A percentile compares a stretch with the other conserved stretches of the same genome.
These are phyloP conservation scores for Xerus inauris DNA, from an alignment of 2,113 vertebrate genomes.

Conservation along the genomic window DNA sequence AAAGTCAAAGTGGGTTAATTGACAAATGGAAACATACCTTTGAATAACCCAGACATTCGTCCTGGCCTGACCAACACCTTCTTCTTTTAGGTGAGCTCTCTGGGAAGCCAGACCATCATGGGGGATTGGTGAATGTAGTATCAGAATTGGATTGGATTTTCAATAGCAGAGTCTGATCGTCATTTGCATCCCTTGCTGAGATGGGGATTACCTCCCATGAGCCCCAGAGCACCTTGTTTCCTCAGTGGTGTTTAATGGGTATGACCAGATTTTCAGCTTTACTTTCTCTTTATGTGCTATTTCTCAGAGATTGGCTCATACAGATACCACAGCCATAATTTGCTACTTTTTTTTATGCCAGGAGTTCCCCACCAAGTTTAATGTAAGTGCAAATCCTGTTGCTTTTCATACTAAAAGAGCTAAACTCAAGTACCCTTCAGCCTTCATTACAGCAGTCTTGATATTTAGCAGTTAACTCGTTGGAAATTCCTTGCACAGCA, in stretches of 20 bases:
- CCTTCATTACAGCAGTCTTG: constrained; percentile 17
- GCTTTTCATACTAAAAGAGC: constrained; percentile 4
- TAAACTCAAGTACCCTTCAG: constrained; percentile 42
- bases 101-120: background rate
- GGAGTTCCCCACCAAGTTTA: constrained; percentile 42
- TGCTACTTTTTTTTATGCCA: constrained; percentile 48
- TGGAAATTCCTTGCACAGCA: constrained; percentile 45
- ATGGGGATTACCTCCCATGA: background rate
- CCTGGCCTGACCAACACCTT: background rate
- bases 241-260: background rate
- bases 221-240: background rate
- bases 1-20: background rate
- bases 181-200: background rate
- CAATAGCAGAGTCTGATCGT: background rate
- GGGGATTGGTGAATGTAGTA: background rate
- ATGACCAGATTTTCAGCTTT: background rate
- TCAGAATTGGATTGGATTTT: background rate
- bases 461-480: constrained; percentile 59
- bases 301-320: constrained; percentile 13
- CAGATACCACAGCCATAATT: background rate
- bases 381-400: constrained; percentile 31
- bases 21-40: background rate
- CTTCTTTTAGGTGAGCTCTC: background rate
- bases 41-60: background rate
- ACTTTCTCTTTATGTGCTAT: background rate